Evolutionary conservation across 2,797 vertebrate genomes (phyloP).

Genomic region (Threskiornis aethiopicus): DNA sequence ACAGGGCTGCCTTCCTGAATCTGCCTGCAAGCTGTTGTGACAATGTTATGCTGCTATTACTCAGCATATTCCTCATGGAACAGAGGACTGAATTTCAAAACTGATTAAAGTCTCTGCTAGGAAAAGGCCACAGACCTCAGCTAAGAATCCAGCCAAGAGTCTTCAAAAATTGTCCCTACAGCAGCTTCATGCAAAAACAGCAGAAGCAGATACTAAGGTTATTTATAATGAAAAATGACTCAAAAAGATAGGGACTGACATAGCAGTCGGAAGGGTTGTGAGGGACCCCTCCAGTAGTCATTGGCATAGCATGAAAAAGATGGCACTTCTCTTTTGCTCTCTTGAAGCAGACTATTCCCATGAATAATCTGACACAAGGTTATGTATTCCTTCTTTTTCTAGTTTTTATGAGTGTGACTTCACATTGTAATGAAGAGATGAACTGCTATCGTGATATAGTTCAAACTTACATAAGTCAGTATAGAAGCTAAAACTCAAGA

Average conservation of each 20-base stretch:
- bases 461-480: not conserved
- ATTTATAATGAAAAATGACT: not conserved
- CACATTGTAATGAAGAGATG: not conserved
- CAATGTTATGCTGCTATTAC: not conserved
- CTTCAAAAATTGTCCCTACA: not conserved
- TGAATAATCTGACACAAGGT: not conserved
- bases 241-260: not conserved
- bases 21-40: not conserved
- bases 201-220: not conserved
- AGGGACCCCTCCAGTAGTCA: not conserved
- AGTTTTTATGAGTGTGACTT: not conserved
- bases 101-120: not conserved
- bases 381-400: not conserved
- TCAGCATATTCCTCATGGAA: constrained; percentile 15
- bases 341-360: not conserved
- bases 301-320: not conserved
- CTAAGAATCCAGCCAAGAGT: not conserved
- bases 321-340: not conserved
- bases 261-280: not conserved
- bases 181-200: not conserved
- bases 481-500: not conserved
- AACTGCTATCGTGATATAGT: not conserved
- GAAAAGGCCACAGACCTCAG: constrained; percentile 5
- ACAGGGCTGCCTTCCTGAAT: not conserved
- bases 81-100: not conserved